phyloP scores from a whole-genome alignment of 2,888 invertebrate species.

The Drosophila neotestacea region DNA sequence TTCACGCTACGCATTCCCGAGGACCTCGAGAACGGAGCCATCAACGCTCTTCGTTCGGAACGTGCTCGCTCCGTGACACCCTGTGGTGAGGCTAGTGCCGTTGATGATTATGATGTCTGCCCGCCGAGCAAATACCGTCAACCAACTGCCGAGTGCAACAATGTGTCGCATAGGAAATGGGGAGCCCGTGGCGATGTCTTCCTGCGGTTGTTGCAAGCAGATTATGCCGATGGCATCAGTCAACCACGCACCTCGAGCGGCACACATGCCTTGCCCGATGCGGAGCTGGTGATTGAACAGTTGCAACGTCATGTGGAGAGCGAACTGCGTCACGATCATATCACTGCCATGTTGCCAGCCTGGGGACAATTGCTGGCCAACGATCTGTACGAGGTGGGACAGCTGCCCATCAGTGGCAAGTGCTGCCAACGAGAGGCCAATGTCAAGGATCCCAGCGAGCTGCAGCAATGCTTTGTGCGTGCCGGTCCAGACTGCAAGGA shows the following conservation, averaged over 20 bases:
- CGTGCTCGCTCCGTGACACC: constrained; percentile 69
- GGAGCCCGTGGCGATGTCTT: constrained; percentile 93
- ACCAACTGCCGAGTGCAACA: constrained; percentile 94
- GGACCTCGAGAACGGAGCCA: constrained; percentile 79
- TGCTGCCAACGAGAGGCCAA: constrained; percentile 73
- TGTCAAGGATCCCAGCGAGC: constrained; percentile 81
- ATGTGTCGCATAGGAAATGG: constrained; percentile 93
- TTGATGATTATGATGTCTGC: constrained; percentile 86
- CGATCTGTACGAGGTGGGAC: constrained; percentile 90
- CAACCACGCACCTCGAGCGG: constrained; percentile 86
- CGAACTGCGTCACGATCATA: constrained; percentile 88
- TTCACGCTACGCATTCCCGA: constrained; percentile 79
- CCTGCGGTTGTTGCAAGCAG: constrained; percentile 89
- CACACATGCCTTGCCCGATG: constrained; percentile 88
- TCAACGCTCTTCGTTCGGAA: constrained; percentile 78
- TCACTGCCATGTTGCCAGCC: constrained; percentile 91
- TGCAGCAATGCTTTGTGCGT: constrained; percentile 87
- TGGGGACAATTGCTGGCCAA: constrained; percentile 92
- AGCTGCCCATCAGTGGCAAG: constrained; percentile 86
- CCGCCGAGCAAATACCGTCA: constrained; percentile 94
- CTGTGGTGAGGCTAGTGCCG: constrained; percentile 61
- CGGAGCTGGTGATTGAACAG: constrained; percentile 87
- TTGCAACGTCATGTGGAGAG: constrained; percentile 87
- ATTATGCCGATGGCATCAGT: constrained; percentile 88
- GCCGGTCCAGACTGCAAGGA: constrained; percentile 87